Evolutionary conservation across 2,888 invertebrate genomes (phyloP).

Genomic region (Leptura quadrifasciata): DNA sequence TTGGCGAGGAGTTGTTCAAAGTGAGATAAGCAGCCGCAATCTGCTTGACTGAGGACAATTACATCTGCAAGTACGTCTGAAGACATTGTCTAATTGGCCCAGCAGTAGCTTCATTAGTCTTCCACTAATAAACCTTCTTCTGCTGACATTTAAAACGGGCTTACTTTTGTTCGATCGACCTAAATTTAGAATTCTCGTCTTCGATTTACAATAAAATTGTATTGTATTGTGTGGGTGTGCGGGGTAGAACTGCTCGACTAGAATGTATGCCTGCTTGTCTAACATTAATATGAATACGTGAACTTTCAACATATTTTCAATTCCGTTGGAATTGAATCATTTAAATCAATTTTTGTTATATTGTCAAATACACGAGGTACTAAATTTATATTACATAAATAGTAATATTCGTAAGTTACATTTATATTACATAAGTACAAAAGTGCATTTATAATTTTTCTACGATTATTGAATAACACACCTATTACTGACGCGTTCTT

Average conservation of each 20-base stretch:
- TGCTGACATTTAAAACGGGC: constrained; percentile 49
- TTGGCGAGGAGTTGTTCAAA: constrained; percentile 52
- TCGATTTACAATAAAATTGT: constrained; percentile 40
- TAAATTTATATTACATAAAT: neutral
- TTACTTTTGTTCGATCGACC: constrained; percentile 33
- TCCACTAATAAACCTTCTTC: constrained; percentile 54
- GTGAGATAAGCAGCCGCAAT: constrained; percentile 54
- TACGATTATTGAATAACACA: no score
- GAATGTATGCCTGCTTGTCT: constrained; percentile 1
- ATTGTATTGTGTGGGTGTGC: constrained; percentile 23
- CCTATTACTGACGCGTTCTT: no score
- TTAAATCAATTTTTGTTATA: neutral
- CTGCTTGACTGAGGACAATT: constrained; percentile 45
- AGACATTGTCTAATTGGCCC: constrained; percentile 56
- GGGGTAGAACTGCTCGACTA: neutral
- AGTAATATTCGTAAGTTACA: neutral
- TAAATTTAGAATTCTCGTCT: constrained; percentile 35
- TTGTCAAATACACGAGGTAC: neutral
- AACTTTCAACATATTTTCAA: constrained; percentile 1
- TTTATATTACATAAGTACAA: no score
- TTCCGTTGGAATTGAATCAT: neutral
- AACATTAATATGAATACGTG: constrained; percentile 2
- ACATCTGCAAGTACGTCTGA: constrained; percentile 49
- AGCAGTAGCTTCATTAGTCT: constrained; percentile 55
- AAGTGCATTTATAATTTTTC: no score